These are phyloP conservation scores for Oegoconia quadripuncta DNA, from an alignment of 2,888 invertebrate genomes.

Conservation along the genomic window DNA sequence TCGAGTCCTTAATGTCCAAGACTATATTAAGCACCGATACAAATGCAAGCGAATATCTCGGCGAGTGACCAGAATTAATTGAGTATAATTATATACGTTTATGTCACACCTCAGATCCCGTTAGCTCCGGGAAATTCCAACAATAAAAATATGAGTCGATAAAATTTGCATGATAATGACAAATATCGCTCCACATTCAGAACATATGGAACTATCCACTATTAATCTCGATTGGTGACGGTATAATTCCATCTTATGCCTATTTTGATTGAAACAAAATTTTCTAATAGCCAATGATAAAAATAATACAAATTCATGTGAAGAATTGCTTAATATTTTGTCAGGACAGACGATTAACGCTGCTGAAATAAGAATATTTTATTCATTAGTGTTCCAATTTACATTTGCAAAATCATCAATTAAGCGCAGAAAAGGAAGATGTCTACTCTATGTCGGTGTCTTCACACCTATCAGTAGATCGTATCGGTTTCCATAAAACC, in stretches of 20 bases:
- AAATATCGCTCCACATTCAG: conserved; percentile 39
- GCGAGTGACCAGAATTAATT: conserved; percentile 34
- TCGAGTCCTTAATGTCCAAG: conserved; percentile 1
- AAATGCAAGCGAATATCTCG: conserved; percentile 19
- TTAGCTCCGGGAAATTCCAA: conserved; percentile 24
- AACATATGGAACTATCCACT: conserved; percentile 23
- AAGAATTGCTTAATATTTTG: conserved; percentile 12
- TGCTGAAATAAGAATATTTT: too few relatives aligned
- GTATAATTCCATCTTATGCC: too few relatives aligned
- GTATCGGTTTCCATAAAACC: conserved; percentile 38
- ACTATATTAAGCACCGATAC: conserved; percentile 33
- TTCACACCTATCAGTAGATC: conserved; percentile 39
- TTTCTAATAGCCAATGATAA: too few relatives aligned
- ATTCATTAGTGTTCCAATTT: conserved; percentile 8
- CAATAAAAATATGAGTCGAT: conserved; percentile 30
- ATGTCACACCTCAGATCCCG: conserved; percentile 30
- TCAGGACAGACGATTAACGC: too few relatives aligned
- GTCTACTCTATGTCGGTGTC: conserved; percentile 17
- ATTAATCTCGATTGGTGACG: conserved; percentile 23
- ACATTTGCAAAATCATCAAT: conserved; percentile 22
- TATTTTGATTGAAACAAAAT: too few relatives aligned
- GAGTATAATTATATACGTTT: conserved; percentile 34
- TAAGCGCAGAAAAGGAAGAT: conserved; percentile 12
- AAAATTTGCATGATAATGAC: conserved; percentile 51
- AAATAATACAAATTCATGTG: conserved; percentile 15